phyloP scores from a whole-genome alignment of 2,113 vertebrate genomes.

The Brachypteracias leptosomus region DNA sequence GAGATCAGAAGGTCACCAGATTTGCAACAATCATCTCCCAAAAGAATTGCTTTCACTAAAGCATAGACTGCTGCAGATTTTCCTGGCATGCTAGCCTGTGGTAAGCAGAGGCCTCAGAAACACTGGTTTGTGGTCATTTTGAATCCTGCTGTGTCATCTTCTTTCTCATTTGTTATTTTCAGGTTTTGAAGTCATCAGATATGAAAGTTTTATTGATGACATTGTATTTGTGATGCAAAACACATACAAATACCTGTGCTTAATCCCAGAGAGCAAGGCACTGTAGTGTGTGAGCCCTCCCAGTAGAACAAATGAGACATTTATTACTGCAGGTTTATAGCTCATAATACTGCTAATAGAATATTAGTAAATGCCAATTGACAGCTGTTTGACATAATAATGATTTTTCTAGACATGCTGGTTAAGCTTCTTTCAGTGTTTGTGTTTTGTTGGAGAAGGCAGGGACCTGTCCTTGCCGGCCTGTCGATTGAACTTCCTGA shows the following conservation, averaged over 20 bases:
- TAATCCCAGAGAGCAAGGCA: not conserved
- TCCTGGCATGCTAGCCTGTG: not conserved
- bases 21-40: not conserved
- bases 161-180: not conserved
- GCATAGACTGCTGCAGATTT: not conserved
- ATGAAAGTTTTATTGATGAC: not conserved
- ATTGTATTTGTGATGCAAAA: not conserved
- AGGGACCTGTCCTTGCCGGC: not conserved
- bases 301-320: not conserved
- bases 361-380: not conserved
- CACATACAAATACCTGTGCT: not conserved
- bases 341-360: not conserved
- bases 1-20: conserved; percentile 7
- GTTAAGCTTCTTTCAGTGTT: not conserved
- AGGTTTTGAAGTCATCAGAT: not conserved
- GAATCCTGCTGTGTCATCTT: not conserved
- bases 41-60: not conserved
- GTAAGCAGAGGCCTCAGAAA: not conserved
- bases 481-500: not conserved
- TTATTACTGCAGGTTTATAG: not conserved
- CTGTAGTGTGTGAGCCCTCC: not conserved
- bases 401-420: not conserved
- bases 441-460: not conserved
- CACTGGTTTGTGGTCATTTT: not conserved
- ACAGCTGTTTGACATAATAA: not conserved